Conservation (phyloP, 2,888 invertebrate genomes). For the Doris montereyensis region DNA sequence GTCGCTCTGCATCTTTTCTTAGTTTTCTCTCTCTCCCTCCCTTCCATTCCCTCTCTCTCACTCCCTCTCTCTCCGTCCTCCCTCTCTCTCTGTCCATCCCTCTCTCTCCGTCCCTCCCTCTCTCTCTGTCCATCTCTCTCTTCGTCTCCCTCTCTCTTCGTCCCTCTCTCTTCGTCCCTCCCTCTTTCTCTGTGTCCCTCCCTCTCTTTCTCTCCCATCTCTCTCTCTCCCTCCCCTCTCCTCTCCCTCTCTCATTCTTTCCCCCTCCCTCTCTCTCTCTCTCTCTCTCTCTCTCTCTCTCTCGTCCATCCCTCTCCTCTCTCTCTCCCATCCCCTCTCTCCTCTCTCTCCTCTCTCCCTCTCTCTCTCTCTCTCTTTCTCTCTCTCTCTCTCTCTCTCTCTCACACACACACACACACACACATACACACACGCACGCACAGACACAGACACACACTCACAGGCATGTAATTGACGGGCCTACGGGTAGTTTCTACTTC, state of each 20-base stretch:
- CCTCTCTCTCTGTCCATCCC: not conserved
- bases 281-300: conserved; percentile 14
- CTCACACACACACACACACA: not conserved
- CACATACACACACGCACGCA: conserved; percentile 15
- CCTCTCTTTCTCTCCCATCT: not conserved
- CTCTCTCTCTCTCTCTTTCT: conserved; percentile 25
- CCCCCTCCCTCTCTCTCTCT: not conserved
- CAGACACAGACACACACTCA: conserved; percentile 11
- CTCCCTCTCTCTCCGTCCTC: not conserved
- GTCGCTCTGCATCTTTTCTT: not conserved
- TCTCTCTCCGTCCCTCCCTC: not conserved
- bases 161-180: not conserved
- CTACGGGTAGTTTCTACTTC: too few species aligned
- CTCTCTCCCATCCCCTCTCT: conserved; percentile 26
- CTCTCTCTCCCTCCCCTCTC: not conserved
- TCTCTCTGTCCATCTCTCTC: not conserved
- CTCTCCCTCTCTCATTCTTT: not conserved
- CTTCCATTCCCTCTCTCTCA: not conserved
- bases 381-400: not conserved
- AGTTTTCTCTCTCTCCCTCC: not conserved
- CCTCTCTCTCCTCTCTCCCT: conserved; percentile 29
- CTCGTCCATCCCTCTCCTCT: not conserved
- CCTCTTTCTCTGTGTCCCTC: not conserved
- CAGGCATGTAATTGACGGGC: not conserved
- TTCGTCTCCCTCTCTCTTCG: not conserved